Conservation (phyloP, 2,888 invertebrate species). For the Tetragonula carbonaria region DNA sequence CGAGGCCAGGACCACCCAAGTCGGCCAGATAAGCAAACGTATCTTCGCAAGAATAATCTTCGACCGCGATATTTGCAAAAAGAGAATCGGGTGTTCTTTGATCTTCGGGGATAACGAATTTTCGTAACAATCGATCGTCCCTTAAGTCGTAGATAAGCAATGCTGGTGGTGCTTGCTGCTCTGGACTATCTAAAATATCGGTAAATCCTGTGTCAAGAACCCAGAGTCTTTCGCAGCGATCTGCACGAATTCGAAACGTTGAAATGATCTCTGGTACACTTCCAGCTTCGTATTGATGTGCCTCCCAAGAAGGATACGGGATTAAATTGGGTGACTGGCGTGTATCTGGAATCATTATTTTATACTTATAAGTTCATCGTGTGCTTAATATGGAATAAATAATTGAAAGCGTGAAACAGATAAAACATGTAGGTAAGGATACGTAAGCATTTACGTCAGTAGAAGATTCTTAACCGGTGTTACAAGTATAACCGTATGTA, state of each 20-base stretch:
- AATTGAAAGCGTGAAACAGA: neutral
- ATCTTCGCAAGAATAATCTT: conserved; percentile 89
- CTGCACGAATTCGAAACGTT: conserved; percentile 90
- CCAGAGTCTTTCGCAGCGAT: conserved; percentile 91
- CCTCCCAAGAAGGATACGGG: conserved; percentile 93
- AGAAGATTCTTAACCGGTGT: too few species aligned
- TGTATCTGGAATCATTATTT: conserved; percentile 85
- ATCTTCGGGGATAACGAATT: conserved; percentile 87
- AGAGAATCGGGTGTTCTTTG: conserved; percentile 89
- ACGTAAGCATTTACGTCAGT: too few species aligned
- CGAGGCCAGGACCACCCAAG: conserved; percentile 88
- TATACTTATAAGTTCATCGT: neutral
- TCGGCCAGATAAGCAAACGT: conserved; percentile 91
- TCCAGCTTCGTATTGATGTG: conserved; percentile 86
- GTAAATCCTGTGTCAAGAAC: conserved; percentile 90
- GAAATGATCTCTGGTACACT: conserved; percentile 89
- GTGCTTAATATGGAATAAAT: neutral
- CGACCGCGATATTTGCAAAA: conserved; percentile 91
- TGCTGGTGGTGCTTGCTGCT: conserved; percentile 86
- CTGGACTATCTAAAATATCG: conserved; percentile 85
- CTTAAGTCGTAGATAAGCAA: conserved; percentile 90
- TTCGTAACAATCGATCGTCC: conserved; percentile 89
- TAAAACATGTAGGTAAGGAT: neutral
- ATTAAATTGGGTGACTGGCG: conserved; percentile 88
- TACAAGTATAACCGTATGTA: too few species aligned